These are phyloP conservation scores for Ceryle rudis DNA, from an alignment of 2,797 vertebrate species.

Conservation along the genomic window DNA sequence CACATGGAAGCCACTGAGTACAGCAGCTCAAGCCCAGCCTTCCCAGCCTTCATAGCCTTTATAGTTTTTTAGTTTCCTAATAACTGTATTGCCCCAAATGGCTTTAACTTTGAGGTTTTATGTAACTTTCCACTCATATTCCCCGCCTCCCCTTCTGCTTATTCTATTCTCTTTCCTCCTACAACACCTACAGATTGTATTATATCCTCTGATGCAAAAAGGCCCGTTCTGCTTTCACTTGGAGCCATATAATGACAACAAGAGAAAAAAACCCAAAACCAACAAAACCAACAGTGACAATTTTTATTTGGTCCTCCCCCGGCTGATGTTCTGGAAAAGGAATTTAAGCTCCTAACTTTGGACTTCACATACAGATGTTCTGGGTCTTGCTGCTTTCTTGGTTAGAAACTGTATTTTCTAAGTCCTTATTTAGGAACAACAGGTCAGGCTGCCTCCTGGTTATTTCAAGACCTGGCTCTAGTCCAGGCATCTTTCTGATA, in stretches of 20 bases:
- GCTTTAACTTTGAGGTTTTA: conserved; percentile 1
- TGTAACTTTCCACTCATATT: neutral
- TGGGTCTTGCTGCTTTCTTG: fast-evolving
- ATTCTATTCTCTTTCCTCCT: conserved; percentile 4
- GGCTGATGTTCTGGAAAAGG: conserved; percentile 6
- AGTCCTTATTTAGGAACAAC: neutral
- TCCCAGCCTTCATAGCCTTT: neutral
- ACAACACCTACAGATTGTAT: conserved; percentile 35
- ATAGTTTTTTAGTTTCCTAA: neutral
- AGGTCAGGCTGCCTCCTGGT: neutral
- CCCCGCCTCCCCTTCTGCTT: neutral
- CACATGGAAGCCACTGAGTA: neutral
- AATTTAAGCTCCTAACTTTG: neutral
- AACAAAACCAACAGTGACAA: conserved; percentile 11
- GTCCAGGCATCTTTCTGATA: neutral
- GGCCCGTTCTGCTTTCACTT: conserved; percentile 22
- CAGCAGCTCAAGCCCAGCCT: neutral
- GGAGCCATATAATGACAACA: neutral
- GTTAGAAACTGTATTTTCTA: neutral
- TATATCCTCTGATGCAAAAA: conserved; percentile 30
- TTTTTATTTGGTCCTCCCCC: conserved; percentile 33
- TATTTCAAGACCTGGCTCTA: neutral
- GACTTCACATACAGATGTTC: neutral
- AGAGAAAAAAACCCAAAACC: conserved; percentile 17
- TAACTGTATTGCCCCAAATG: neutral